Percentiles rank a stretch among this genome's conserved stretches.
phyloP scores from a whole-genome alignment of 2,113 vertebrate genomes.

The Hoplias malabaricus region DNA sequence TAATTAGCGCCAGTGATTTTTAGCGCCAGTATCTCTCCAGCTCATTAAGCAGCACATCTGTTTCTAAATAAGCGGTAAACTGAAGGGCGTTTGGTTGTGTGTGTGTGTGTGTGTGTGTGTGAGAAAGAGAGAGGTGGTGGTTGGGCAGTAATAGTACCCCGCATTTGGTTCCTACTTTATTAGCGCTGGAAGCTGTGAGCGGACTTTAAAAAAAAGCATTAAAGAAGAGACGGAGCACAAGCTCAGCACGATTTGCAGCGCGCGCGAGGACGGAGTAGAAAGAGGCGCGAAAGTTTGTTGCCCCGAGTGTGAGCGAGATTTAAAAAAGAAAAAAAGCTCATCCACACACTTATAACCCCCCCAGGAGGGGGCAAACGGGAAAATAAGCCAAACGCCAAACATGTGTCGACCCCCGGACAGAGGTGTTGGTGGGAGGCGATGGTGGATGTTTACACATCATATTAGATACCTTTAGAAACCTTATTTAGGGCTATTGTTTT shows the following conservation, averaged over 20 bases:
- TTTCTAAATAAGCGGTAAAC: conserved; percentile 45
- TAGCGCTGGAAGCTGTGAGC: conserved; percentile 46
- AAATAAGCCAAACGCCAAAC: conserved; percentile 49
- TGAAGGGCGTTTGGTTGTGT: not conserved
- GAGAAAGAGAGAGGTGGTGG: not conserved
- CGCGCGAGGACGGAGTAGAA: conserved; percentile 48
- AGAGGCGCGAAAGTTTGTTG: conserved; percentile 61
- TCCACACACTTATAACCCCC: not conserved
- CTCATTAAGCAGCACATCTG: conserved; percentile 44
- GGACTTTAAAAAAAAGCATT: conserved; percentile 42
- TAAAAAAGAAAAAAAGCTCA: no score
- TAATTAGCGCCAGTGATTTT: conserved; percentile 11
- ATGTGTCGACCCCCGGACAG: conserved; percentile 17
- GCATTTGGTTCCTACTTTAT: conserved; percentile 54
- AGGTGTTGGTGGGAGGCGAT: conserved; percentile 7
- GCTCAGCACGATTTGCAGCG: conserved; percentile 67
- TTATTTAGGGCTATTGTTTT: no score
- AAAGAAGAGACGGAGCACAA: conserved; percentile 41
- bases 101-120: no score
- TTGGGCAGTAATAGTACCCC: conserved; percentile 36
- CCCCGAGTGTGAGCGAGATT: conserved; percentile 49
- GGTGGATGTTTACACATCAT: no score
- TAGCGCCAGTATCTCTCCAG: conserved; percentile 24
- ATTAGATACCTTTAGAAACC: no score
- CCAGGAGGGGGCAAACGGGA: conserved; percentile 59